phyloP scores from a whole-genome alignment of 1,140 invertebrate species.

The Leucophenga varia region DNA sequence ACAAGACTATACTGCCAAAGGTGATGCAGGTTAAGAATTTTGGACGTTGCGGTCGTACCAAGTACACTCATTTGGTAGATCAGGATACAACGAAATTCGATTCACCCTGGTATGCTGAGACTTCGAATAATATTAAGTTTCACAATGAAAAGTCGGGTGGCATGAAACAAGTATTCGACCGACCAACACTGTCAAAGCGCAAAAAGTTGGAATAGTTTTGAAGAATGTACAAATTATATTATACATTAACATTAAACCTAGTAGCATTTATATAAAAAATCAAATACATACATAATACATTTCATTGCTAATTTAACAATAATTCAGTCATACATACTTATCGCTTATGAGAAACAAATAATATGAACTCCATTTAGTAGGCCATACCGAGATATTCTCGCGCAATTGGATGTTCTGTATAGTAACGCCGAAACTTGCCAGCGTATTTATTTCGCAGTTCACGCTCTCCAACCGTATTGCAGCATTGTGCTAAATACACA shows the following conservation, averaged over 20 bases:
- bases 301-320: too few relatives aligned
- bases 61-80: constrained; percentile 98
- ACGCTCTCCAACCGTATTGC: constrained; percentile 66
- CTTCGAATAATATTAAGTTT: constrained; percentile 81
- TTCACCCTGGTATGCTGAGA: constrained; percentile 93
- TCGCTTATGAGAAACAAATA: too few relatives aligned
- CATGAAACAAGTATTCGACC: constrained; percentile 92
- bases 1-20: constrained; percentile 97
- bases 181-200: constrained; percentile 73
- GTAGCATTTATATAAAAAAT: too few relatives aligned
- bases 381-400: constrained; percentile 45
- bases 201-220: constrained; percentile 58
- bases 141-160: constrained; percentile 89
- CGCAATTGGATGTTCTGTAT: constrained; percentile 64
- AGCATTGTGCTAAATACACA: constrained; percentile 65
- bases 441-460: constrained; percentile 72
- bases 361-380: too few relatives aligned
- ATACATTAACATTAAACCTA: too few relatives aligned
- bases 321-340: too few relatives aligned
- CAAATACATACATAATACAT: too few relatives aligned
- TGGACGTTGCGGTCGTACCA: constrained; percentile 95
- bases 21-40: constrained; percentile 99
- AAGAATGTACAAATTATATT: too few relatives aligned
- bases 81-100: constrained; percentile 99
- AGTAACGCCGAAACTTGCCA: constrained; percentile 69